Evolutionary conservation across 2,888 invertebrate species (phyloP).

Genomic region (Xestoiulus laeticollis): DNA sequence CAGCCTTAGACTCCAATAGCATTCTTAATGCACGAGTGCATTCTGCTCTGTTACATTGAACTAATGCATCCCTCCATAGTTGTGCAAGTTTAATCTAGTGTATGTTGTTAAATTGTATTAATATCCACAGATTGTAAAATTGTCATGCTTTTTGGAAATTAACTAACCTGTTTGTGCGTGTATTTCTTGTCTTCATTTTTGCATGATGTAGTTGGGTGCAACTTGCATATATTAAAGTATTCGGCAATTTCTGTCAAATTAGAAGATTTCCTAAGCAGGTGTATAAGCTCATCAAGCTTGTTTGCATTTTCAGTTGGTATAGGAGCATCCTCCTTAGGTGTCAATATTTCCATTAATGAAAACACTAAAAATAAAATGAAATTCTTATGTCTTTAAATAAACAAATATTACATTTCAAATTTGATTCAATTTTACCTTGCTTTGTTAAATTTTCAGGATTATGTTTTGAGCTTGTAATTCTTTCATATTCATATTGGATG

Average conservation of each 20-base stretch:
- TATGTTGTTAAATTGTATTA: too few species aligned
- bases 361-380: neutral
- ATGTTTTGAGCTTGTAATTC: neutral
- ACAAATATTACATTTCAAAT: too few species aligned
- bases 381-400: too few species aligned
- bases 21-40: conserved; percentile 42
- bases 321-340: neutral
- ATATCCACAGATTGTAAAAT: too few species aligned
- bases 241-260: neutral
- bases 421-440: neutral
- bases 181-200: neutral
- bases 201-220: neutral
- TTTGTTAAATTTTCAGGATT: neutral
- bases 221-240: neutral
- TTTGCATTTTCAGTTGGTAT: neutral
- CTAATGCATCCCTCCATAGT: conserved; percentile 49
- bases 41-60: conserved; percentile 24
- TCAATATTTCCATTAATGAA: neutral
- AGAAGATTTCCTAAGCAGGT: neutral
- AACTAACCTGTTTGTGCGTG: neutral
- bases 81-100: neutral
- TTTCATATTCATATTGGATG: conserved; percentile 47
- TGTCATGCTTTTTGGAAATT: neutral
- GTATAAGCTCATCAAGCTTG: neutral
- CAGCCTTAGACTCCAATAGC: neutral